Evolutionary conservation across 2,113 vertebrate genomes (phyloP), one percentile per base, ranked within the genome.

Genomic region (Hyla sarda): DNA sequence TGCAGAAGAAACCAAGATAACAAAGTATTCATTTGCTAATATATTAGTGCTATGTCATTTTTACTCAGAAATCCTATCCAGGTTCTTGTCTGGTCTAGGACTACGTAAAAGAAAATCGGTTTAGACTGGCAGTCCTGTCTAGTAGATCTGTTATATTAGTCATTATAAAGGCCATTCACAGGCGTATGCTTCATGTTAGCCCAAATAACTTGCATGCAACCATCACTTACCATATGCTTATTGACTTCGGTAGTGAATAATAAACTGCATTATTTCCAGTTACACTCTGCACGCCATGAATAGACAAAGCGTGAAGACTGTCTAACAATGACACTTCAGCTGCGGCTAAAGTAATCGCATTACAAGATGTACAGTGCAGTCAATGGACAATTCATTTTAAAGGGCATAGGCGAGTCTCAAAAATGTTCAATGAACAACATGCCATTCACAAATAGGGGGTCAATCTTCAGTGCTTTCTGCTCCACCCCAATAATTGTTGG

Each of bases 21-120:
- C 86, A 89, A 92, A 90, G 88, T 67, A 91, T 78, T 30, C 52
- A 82, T 28, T 82, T 32, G 28, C 65, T 17, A 50, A 37, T 30
- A 60, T 19, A 54, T 17, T 50, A 37, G 1, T 6, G 52, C 32
- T 19, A 19, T 6, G 8, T 34, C 6, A 69, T 34, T 19, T 17
- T 69, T 17, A 28, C 65, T 69, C 28, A 10, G 28, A 65, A 69
- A 69, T 34, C 30, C 14, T 14, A 69, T 17, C 1, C 12, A 32
- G 60, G n/a, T 65, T n/a, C 11, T 3, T 65, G 60, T 16, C 60
- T 30, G 30, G 25, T 30, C n/a, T 30, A 3, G 9, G n/a, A 30
- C 25, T 25, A 1, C 60, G 8, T 58, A 54, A 5, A 54, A 58
- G 56, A 23, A n/a, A n/a, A 58, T 41, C 8, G 41, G 41, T 41